Base-by-base conservation (phyloP, 2,888 invertebrate species). In the Chloroclysta siterata region DNA sequence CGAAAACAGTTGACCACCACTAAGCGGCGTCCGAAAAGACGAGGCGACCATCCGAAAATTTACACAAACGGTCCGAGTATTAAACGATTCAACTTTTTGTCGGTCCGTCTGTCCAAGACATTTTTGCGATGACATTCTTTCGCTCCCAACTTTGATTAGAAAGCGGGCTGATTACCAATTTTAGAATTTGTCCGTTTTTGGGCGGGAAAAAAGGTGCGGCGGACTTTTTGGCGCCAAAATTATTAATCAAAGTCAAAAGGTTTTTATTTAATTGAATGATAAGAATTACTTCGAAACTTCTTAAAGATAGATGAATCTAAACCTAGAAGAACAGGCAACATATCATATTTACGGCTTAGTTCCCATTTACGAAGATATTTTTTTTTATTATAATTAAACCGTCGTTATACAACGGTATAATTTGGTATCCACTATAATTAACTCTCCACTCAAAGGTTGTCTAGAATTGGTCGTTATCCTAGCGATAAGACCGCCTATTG, bases 11-110 rank as follows among this genome's bases (percentile, higher is more conserved):
- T 78, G 57, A 5, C 13, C 5, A 68, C 69, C 70, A 59, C 81
- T 70, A 72, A 72, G 75, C 74, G 75, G 72, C 74, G 72, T 76
- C 69, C 72, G 57, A 76, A 78, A 77, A 75, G 75, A 73, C 77
- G 71, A 73, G 69, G 63, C 65, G 71, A 81, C 89, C 87, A 88
- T 87, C 75, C 79, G 72, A 84, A 90, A 89, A 90, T 91, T 89
- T 90, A 90, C 89, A 89, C 90, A 90, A 88, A 79, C 85, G 78
- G 80, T 79, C 78, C 76, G 79, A 79, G 85, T 90, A 91, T 91
- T 84, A 87, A 87, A 81, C 79, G 81, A 87, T 87, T 79, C 83
- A 66, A 80, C 81, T 90, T 90, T 90, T 90, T 90, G 87, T 83
- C 73, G 51, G 79, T 78, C 73, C 72, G 77, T 74, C 73, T 74